Conservation (phyloP, 2,888 invertebrate genomes). For the Cataglyphis albicans region DNA sequence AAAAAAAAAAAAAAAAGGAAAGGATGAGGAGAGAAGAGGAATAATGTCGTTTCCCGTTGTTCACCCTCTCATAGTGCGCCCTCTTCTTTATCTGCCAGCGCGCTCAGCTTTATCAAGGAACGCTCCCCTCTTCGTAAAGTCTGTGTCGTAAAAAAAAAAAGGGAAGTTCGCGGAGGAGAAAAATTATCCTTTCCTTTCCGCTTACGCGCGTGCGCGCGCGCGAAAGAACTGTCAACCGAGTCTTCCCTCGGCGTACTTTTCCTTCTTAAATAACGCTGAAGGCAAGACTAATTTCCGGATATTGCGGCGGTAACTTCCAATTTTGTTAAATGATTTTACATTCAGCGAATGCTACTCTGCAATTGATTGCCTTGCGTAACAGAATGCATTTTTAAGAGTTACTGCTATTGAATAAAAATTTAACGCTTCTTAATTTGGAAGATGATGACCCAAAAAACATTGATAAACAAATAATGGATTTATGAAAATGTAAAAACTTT, state of each 20-base stretch:
- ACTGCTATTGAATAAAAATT: conserved; percentile 23
- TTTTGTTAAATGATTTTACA: conserved; percentile 37
- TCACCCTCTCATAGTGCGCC: conserved; percentile 23
- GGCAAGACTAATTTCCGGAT: conserved; percentile 29
- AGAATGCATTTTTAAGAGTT: conserved; percentile 1
- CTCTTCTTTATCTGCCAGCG: conserved; percentile 56
- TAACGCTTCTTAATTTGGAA: conserved; percentile 13
- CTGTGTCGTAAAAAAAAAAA: conserved; percentile 53
- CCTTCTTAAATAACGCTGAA: conserved; percentile 53
- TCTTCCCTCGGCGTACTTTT: conserved; percentile 33
- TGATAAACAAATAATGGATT: not conserved
- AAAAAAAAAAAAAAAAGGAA: conserved; percentile 24
- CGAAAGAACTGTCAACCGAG: conserved; percentile 52
- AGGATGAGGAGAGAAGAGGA: conserved; percentile 43
- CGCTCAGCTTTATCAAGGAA: conserved; percentile 69
- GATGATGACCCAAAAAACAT: not conserved
- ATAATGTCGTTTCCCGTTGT: conserved; percentile 60
- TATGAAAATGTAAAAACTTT: not conserved
- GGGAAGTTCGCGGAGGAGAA: conserved; percentile 43
- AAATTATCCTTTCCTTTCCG: conserved; percentile 65
- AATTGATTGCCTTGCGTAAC: conserved; percentile 44
- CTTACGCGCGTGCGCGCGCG: conserved; percentile 9
- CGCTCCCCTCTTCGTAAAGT: conserved; percentile 57
- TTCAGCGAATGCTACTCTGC: conserved; percentile 27
- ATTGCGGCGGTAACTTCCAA: conserved; percentile 36